Percentiles rank a stretch among this genome's conserved stretches.
phyloP scores from a whole-genome alignment of 1,140 invertebrate species.

The Andrena cerasifolii region DNA sequence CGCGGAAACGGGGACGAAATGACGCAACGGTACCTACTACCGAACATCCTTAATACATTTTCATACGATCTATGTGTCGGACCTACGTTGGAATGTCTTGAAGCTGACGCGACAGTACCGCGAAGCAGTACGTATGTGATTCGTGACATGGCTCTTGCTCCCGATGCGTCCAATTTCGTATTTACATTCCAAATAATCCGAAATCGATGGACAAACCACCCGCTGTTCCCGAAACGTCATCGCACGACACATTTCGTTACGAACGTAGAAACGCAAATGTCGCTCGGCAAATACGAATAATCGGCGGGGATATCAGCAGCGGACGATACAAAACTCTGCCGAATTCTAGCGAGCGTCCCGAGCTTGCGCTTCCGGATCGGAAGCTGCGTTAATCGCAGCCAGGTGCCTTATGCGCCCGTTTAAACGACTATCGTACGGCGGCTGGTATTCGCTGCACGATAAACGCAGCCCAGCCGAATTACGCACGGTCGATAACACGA shows the following conservation, averaged over 20 bases:
- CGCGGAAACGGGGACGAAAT: neutral
- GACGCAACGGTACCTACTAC: neutral
- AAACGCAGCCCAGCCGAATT: conserved; percentile 56
- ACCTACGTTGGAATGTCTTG: too few species aligned
- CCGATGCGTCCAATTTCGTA: neutral
- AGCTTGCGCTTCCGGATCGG: neutral
- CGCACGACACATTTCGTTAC: neutral
- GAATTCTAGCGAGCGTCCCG: conserved; percentile 1
- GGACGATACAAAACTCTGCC: conserved; percentile 11
- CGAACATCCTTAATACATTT: too few species aligned
- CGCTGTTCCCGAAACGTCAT: neutral
- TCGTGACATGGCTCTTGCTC: neutral
- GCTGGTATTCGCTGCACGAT: conserved; percentile 48
- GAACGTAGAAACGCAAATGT: too few species aligned
- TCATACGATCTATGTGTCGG: too few species aligned
- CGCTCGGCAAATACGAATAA: neutral
- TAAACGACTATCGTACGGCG: conserved; percentile 29
- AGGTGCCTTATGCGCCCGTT: conserved; percentile 35
- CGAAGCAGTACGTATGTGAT: too few species aligned
- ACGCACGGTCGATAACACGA: conserved; percentile 59
- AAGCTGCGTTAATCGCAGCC: conserved; percentile 30
- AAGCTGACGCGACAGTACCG: too few species aligned
- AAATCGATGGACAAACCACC: neutral
- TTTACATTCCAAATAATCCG: neutral
- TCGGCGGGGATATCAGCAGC: conserved; percentile 7